phyloP scores from a whole-genome alignment of 2,797 vertebrate genomes.

The Artibeus lituratus region DNA sequence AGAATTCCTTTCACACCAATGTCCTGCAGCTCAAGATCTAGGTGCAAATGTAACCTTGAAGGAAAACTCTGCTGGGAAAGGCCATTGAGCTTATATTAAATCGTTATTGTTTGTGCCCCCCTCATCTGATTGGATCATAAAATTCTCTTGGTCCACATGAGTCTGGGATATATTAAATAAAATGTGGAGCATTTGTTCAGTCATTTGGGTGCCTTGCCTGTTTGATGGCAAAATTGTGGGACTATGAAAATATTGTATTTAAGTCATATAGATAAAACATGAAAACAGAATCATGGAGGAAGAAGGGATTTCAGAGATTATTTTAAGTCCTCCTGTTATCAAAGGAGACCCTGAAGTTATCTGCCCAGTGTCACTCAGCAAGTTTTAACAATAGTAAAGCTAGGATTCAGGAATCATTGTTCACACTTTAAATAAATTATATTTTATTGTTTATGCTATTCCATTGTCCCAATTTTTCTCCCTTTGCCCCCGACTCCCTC shows the following conservation, averaged over 20 bases:
- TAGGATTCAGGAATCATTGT: not conserved
- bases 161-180: not conserved
- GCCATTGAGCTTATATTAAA: not conserved
- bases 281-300: not conserved
- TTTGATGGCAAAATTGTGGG: not conserved
- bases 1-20: constrained; percentile 15
- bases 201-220: not conserved
- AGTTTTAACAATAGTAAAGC: not conserved
- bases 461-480: not conserved
- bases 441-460: not conserved
- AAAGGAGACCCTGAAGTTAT: not conserved
- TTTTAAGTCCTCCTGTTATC: not conserved
- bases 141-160: not conserved
- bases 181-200: not conserved
- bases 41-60: constrained; percentile 40
- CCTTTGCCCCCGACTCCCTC: not conserved
- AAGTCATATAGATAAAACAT: not conserved
- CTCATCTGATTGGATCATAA: constrained; percentile 14
- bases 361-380: not conserved
- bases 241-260: not conserved
- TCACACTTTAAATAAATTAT: not conserved
- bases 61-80: constrained; percentile 28
- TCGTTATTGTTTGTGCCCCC: not conserved
- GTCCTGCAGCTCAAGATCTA: constrained; percentile 21
- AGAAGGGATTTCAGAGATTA: not conserved